Evolutionary conservation across 1,140 invertebrate species (phyloP), one percentile per base, ranked within the genome.

Genomic region (Drosophila baimaii): DNA sequence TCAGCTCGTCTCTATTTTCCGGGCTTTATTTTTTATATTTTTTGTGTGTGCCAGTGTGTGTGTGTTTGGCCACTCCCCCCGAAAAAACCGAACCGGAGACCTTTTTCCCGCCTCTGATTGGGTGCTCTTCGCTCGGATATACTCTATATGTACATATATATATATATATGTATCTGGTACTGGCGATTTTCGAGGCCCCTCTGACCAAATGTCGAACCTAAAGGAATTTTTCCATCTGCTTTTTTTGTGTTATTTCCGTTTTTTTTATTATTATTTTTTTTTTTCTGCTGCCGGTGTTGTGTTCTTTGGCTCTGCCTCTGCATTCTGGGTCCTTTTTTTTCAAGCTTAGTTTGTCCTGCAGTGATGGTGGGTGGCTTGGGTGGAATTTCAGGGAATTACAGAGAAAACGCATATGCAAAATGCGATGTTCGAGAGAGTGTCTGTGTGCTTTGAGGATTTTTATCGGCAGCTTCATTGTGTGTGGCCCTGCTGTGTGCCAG

Each of bases 151-250:
- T 35, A 29, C 17, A 66, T 65, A 68, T 55, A 55, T 37, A 69
- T 31, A 12, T 31, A 12, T 31, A 33, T 44, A 19, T 57, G 35
- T 68, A 44, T 49, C 31, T 70, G 27, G 41, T 59, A 56, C 52
- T 39, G 78, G 77, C 46, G 66, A 62, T 68, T 63, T 63, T 63
- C 47, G 59, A 62, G 41, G 81, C 73, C 70, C 55, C 81, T 81
- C 61, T 69, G 77, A 77, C 65, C 64, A 81, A 84, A 85, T 81
- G 81, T 84, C 81, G 81, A 84, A 84, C 81, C 81, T 80, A 84
- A 84, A 70, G 58, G 70, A 69, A 80, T 85, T 77, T 83, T 59
- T 66, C 49, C 55, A 37, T 29, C 37, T 43, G 17, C 23, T 37
- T 62, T 49, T 41, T 68, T 33, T 39, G 12, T 46, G 37, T 44